A percentile compares a stretch with the other conserved stretches of the same genome.
Evolutionary conservation across 2,888 invertebrate species (phyloP).

Genomic region (Imbricaverruca yamaguchii): DNA sequence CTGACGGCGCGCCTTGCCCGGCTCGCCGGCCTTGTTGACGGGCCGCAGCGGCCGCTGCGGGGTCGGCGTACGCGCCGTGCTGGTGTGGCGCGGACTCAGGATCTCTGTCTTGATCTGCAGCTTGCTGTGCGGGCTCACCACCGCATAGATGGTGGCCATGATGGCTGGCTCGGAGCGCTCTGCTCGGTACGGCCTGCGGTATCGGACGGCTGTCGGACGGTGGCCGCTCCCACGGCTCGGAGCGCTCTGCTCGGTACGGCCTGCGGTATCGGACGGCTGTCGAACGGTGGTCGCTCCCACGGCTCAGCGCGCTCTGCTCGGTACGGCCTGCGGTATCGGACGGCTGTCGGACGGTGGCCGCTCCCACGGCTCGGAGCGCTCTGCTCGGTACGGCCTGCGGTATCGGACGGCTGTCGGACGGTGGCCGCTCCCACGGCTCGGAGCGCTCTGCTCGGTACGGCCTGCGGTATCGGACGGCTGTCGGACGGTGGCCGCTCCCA

Average conservation of each 20-base stretch:
- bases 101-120: slow-evolving; percentile 9
- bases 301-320: background rate
- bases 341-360: background rate
- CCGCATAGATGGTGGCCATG: slow-evolving; percentile 17
- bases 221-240: background rate
- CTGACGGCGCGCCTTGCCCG: slow-evolving; percentile 9
- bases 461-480: background rate
- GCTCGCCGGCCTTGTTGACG: slow-evolving; percentile 9
- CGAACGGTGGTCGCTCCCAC: background rate
- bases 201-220: background rate
- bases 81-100: background rate
- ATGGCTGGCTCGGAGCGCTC: background rate
- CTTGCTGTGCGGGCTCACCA: slow-evolving; percentile 19
- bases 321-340: background rate
- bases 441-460: background rate
- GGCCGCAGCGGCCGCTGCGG: slow-evolving; percentile 17
- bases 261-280: background rate
- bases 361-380: background rate
- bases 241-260: background rate
- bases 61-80: background rate
- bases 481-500: too few species aligned
- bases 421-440: background rate
- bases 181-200: background rate
- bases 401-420: background rate
- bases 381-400: background rate